Percentiles rank a stretch among this genome's conserved stretches.
These are phyloP conservation scores for Cheirogaleus major DNA, from an alignment of 2,797 vertebrate species.

Conservation along the genomic window DNA sequence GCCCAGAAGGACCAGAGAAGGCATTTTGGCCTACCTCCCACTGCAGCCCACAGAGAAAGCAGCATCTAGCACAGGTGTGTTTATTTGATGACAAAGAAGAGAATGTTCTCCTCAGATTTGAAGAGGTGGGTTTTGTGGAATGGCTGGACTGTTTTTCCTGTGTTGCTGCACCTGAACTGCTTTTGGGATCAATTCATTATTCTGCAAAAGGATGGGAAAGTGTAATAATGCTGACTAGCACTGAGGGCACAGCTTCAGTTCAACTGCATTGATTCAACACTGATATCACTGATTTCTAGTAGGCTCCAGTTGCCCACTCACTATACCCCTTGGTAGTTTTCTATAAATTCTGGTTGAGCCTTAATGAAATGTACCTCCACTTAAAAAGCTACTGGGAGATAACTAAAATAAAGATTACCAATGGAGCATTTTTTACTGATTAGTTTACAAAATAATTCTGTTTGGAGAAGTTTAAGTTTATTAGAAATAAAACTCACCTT, in stretches of 20 bases:
- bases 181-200: background rate
- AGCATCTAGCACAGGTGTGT: background rate
- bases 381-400: conserved; percentile 10
- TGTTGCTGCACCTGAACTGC: background rate
- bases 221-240: background rate
- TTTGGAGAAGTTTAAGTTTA: background rate
- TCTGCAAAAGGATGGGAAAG: background rate
- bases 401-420: conserved; percentile 6
- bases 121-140: background rate
- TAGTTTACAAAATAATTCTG: background rate
- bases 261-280: background rate
- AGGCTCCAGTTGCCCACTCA: background rate
- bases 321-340: background rate
- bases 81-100: background rate
- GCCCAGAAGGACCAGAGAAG: background rate
- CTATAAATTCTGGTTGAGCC: background rate
- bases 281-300: background rate
- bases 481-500: background rate
- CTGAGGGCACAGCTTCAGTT: background rate
- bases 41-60: background rate
- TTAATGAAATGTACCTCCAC: background rate
- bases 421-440: background rate
- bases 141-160: background rate
- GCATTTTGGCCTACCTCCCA: background rate
- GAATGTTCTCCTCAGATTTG: conserved; percentile 1